These are phyloP conservation scores for Latrodectus hesperus DNA, from an alignment of 2,888 invertebrate species.

Conservation along the genomic window DNA sequence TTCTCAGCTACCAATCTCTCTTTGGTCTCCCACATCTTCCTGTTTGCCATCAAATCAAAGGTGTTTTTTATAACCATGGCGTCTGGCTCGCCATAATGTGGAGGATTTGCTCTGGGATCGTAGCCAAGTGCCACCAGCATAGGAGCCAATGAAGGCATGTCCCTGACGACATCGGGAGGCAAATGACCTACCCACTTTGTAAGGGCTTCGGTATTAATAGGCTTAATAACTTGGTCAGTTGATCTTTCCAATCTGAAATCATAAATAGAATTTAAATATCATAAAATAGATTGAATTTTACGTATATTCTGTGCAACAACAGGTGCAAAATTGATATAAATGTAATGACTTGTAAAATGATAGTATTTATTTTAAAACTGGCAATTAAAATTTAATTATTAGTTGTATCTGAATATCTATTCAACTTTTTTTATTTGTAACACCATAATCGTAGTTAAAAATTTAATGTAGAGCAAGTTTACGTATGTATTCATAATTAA, in stretches of 20 bases:
- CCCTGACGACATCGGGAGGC: slow-evolving; percentile 88
- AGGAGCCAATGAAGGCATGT: slow-evolving; percentile 95
- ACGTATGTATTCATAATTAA: too few species aligned
- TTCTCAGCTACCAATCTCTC: slow-evolving; percentile 70
- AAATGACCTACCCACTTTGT: slow-evolving; percentile 77
- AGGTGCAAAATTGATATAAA: too few species aligned
- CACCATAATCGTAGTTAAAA: too few species aligned
- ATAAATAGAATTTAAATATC: slow-evolving; percentile 57
- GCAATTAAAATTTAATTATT: too few species aligned
- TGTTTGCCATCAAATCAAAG: slow-evolving; percentile 74
- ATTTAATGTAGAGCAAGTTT: too few species aligned
- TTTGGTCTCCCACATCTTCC: slow-evolving; percentile 73
- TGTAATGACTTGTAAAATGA: too few species aligned
- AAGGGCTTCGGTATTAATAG: slow-evolving; percentile 96
- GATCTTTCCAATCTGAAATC: slow-evolving; percentile 91
- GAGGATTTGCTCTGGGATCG: slow-evolving; percentile 96
- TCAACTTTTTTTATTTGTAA: too few species aligned
- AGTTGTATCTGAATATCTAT: too few species aligned
- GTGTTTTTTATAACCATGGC: slow-evolving; percentile 80
- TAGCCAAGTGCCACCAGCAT: slow-evolving; percentile 93
- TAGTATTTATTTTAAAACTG: too few species aligned
- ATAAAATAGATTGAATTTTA: too few species aligned
- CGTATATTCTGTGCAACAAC: too few species aligned
- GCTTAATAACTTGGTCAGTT: slow-evolving; percentile 98
- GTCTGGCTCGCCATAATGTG: slow-evolving; percentile 92